Conservation (phyloP, 2,888 invertebrate genomes). For the Stenichneumon culpator region DNA sequence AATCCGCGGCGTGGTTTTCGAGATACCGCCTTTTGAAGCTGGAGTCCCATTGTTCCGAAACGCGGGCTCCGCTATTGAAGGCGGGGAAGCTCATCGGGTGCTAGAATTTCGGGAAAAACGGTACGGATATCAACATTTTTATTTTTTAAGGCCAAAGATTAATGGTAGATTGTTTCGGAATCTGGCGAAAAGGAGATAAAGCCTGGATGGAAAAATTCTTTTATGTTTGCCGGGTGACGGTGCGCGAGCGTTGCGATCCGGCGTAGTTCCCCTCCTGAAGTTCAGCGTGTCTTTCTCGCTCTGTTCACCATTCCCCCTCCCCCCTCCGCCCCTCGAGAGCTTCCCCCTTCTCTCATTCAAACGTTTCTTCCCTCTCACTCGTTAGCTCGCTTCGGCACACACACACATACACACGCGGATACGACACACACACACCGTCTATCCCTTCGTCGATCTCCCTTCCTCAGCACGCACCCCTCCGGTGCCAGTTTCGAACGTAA, state of each 20-base stretch:
- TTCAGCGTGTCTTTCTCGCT: slow-evolving; percentile 52
- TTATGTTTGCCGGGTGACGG: slow-evolving; percentile 62
- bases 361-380: slow-evolving; percentile 42
- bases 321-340: slow-evolving; percentile 28
- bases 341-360: slow-evolving; percentile 50
- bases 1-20: background rate
- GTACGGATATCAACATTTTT: background rate
- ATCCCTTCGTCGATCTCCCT: slow-evolving; percentile 76
- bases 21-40: background rate
- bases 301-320: slow-evolving; percentile 43
- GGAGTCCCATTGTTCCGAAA: background rate
- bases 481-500: slow-evolving; percentile 82
- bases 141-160: background rate
- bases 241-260: slow-evolving; percentile 72
- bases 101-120: too few relatives aligned
- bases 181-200: background rate
- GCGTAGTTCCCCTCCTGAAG: slow-evolving; percentile 75
- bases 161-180: background rate
- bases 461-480: slow-evolving; percentile 72
- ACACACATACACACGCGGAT: background rate
- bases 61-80: background rate
- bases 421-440: slow-evolving; percentile 21
- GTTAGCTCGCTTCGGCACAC: slow-evolving; percentile 19
- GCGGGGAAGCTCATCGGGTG: too few relatives aligned
- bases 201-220: slow-evolving; percentile 21